Conservation (phyloP, 2,113 vertebrate genomes). For the Chlamydotis undulata region DNA sequence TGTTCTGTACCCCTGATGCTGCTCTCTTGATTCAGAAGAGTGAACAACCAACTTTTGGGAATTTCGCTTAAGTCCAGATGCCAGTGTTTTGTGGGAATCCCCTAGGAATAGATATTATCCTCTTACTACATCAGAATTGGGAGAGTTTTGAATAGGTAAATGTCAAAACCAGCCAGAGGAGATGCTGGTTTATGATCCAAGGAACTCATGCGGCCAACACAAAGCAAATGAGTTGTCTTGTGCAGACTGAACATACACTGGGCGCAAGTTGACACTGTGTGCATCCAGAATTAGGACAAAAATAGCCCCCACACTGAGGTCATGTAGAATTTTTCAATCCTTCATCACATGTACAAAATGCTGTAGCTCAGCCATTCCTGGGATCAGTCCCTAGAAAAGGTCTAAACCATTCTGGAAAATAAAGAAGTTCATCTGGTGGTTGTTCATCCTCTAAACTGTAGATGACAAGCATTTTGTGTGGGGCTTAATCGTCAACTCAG, state of each 20-base stretch:
- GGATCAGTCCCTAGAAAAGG: not conserved
- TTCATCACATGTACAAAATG: rapidly evolving
- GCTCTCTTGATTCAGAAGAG: not conserved
- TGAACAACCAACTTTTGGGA: not conserved
- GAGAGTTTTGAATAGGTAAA: not conserved
- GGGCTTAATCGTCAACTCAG: not conserved
- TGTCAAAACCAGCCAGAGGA: not conserved
- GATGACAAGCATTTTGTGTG: not conserved
- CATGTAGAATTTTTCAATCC: not conserved
- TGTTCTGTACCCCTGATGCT: not conserved
- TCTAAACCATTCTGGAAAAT: not conserved
- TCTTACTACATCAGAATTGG: not conserved
- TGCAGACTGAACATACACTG: not conserved
- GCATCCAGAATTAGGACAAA: not conserved
- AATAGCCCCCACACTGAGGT: not conserved
- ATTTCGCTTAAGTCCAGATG: not conserved
- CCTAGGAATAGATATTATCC: not conserved
- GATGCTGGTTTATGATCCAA: not conserved
- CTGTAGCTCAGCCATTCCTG: not conserved
- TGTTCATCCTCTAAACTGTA: not conserved
- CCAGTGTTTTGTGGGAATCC: not conserved
- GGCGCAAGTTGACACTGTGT: not conserved
- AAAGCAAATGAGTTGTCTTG: not conserved
- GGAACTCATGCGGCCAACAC: not conserved
- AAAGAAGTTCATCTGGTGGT: not conserved